phyloP scores from a whole-genome alignment of 2,797 vertebrate genomes.

The Hylomyscus alleni region DNA sequence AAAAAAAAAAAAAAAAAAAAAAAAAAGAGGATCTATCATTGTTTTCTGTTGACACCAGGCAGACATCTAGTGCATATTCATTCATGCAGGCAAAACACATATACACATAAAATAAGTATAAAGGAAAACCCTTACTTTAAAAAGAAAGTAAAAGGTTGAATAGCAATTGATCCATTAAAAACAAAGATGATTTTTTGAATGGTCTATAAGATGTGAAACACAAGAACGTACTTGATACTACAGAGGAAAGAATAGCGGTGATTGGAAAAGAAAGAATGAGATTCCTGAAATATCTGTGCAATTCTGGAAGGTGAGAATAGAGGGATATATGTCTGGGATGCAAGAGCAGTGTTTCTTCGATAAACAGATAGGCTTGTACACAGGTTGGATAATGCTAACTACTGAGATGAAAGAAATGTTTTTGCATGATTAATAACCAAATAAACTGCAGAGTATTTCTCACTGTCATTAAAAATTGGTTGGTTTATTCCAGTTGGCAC shows the following conservation, averaged over 20 bases:
- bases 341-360: neutral
- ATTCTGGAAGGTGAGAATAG: neutral
- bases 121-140: constrained; percentile 17
- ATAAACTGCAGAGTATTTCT: neutral
- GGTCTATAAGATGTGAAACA: neutral
- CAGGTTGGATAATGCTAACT: neutral
- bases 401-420: constrained; percentile 51
- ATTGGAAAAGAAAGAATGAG: neutral
- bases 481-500: constrained; percentile 23
- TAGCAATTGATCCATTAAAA: neutral
- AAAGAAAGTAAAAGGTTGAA: neutral
- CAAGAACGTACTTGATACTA: neutral
- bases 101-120: neutral
- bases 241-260: neutral
- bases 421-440: neutral
- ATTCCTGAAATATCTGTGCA: neutral
- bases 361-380: neutral
- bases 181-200: constrained; percentile 59
- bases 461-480: neutral
- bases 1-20: too few relatives aligned
- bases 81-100: neutral
- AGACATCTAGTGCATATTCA: neutral
- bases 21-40: neutral
- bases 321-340: neutral
- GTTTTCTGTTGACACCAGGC: neutral